Evolutionary conservation across 2,888 invertebrate genomes (phyloP).

Genomic region (Melanargia galathea): DNA sequence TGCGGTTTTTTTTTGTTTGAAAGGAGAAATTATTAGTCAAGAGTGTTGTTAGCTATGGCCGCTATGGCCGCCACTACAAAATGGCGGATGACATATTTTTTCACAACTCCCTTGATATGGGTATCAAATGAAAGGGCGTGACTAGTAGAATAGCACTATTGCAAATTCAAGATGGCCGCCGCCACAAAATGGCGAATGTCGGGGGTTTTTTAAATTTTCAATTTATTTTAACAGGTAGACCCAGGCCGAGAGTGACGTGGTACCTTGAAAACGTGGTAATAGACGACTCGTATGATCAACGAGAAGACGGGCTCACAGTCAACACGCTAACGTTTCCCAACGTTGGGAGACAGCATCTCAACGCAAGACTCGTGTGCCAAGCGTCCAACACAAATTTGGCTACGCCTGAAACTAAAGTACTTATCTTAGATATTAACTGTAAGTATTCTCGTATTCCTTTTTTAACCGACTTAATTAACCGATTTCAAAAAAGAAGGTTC

Average conservation of each 20-base stretch:
- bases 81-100: too few species aligned
- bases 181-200: too few species aligned
- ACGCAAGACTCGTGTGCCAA: slow-evolving; percentile 92
- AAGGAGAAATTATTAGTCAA: too few species aligned
- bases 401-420: slow-evolving; percentile 88
- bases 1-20: too few species aligned
- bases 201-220: slow-evolving; percentile 6
- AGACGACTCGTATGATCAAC: slow-evolving; percentile 90
- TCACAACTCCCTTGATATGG: too few species aligned
- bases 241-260: slow-evolving; percentile 91
- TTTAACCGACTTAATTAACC: too few species aligned
- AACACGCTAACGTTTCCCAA: slow-evolving; percentile 91
- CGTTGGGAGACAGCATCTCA: slow-evolving; percentile 91
- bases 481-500: too few species aligned
- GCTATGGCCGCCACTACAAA: too few species aligned
- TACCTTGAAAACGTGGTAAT: slow-evolving; percentile 92
- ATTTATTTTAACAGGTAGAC: slow-evolving; percentile 84
- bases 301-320: slow-evolving; percentile 86
- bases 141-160: too few species aligned
- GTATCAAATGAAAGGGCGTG: too few species aligned
- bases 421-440: slow-evolving; percentile 93
- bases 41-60: too few species aligned
- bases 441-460: slow-evolving; percentile 72
- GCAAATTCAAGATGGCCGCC: too few species aligned
- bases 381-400: slow-evolving; percentile 93